A percentile compares a stretch with the other conserved stretches of the same genome.
Evolutionary conservation across 2,888 invertebrate genomes (phyloP).

Genomic region (Nymphalis polychloros): DNA sequence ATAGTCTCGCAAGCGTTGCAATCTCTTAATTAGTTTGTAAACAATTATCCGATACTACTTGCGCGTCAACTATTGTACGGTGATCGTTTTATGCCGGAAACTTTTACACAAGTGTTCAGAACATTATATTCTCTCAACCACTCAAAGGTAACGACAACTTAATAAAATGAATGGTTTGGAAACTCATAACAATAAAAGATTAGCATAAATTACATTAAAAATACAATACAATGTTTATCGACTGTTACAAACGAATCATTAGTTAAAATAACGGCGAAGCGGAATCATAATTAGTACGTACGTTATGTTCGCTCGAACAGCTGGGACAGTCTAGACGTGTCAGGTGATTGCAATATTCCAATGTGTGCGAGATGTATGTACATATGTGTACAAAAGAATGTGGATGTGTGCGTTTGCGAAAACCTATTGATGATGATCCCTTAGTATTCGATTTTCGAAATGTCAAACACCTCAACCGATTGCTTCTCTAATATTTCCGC

Average conservation of each 20-base stretch:
- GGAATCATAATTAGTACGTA: slow-evolving; percentile 18
- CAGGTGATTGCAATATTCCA: slow-evolving; percentile 45
- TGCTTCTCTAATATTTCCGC: slow-evolving; percentile 9
- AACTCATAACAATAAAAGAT: too few relatives aligned
- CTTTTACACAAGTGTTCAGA: too few relatives aligned
- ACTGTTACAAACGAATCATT: neutral
- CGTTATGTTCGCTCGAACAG: slow-evolving; percentile 16
- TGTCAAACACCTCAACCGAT: neutral
- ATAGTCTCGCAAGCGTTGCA: too few relatives aligned
- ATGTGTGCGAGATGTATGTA: slow-evolving; percentile 24
- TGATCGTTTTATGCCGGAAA: too few relatives aligned
- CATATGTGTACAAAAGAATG: slow-evolving; percentile 18
- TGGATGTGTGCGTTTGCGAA: slow-evolving; percentile 9
- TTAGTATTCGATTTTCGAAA: slow-evolving; percentile 17
- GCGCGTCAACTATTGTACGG: too few relatives aligned
- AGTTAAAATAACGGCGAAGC: neutral
- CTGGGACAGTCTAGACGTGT: slow-evolving; percentile 32
- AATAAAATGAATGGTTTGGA: too few relatives aligned
- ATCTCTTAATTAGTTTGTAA: too few relatives aligned
- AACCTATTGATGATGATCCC: slow-evolving; percentile 20
- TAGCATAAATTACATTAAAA: too few relatives aligned
- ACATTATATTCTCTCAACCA: too few relatives aligned
- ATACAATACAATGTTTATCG: too few relatives aligned
- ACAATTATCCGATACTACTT: too few relatives aligned
- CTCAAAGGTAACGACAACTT: too few relatives aligned